Conservation (phyloP, 2,797 vertebrate species). For the Liasis olivaceus region DNA sequence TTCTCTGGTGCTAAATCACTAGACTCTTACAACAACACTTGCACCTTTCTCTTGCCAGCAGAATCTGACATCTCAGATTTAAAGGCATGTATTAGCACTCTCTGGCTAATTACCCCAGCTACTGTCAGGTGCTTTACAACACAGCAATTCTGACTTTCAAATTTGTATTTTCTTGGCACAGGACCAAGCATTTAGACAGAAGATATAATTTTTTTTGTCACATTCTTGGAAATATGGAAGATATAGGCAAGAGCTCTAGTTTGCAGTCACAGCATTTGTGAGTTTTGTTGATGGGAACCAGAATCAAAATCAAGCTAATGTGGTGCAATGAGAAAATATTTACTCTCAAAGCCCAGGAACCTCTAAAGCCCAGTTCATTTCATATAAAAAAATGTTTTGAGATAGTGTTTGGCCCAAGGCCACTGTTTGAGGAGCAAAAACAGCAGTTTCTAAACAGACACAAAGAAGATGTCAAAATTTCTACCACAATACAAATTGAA, state of each 20-base stretch:
- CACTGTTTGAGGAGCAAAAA: conserved; percentile 32
- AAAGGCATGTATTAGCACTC: background rate
- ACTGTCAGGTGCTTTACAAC: background rate
- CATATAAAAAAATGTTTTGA: background rate
- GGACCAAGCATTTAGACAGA: background rate
- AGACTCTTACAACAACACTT: too few relatives aligned
- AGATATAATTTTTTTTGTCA: background rate
- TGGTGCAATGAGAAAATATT: background rate
- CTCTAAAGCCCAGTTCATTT: background rate
- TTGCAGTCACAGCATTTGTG: background rate
- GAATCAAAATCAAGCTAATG: background rate
- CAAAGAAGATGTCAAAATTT: background rate
- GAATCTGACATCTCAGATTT: too few relatives aligned
- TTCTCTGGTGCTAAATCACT: too few relatives aligned
- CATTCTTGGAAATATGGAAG: background rate
- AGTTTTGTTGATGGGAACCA: background rate
- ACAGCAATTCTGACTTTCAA: background rate
- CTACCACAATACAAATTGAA: background rate
- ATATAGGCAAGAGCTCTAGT: background rate
- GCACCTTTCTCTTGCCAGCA: too few relatives aligned
- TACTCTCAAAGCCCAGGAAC: accelerated
- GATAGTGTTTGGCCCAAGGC: background rate
- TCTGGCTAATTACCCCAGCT: background rate
- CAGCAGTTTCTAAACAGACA: background rate
- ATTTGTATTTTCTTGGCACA: background rate